phyloP scores from a whole-genome alignment of 2,113 vertebrate species.

The Sapajus apella region DNA sequence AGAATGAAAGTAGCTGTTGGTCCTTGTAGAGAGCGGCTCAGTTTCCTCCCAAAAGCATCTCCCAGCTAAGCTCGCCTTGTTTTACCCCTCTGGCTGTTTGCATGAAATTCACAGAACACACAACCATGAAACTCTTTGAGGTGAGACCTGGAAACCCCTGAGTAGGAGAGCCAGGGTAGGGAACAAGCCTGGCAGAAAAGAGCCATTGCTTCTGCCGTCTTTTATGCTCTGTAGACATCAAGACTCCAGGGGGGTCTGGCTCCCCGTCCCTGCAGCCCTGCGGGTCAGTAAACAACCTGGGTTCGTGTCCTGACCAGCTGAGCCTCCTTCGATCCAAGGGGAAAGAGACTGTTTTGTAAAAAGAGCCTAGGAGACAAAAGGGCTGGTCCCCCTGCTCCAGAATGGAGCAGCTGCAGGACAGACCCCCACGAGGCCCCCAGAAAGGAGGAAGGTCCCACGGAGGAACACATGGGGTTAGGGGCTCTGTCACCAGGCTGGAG shows the following conservation, averaged over 20 bases:
- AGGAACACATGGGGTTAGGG: rapidly evolving
- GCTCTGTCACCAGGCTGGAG: no score
- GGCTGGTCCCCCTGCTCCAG: no score
- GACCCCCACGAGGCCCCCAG: not conserved
- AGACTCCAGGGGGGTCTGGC: not conserved
- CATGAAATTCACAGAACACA: not conserved
- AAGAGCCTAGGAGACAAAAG: not conserved
- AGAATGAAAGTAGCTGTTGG: rapidly evolving
- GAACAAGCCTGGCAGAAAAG: not conserved
- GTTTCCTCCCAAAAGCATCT: not conserved
- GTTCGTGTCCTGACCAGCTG: rapidly evolving
- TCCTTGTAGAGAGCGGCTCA: not conserved
- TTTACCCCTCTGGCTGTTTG: not conserved
- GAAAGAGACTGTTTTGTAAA: not conserved
- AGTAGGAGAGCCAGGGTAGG: not conserved
- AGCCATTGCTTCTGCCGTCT: not conserved
- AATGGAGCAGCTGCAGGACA: no score
- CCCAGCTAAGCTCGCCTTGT: not conserved
- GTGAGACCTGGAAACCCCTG: not conserved
- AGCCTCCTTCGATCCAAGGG: not conserved
- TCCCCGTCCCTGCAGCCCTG: not conserved
- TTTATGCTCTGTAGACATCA: not conserved
- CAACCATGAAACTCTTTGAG: not conserved
- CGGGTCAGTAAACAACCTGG: rapidly evolving
- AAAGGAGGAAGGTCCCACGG: not conserved